Percentiles rank a stretch among this genome's conserved stretches.
Evolutionary conservation across 2,888 invertebrate species (phyloP).

Genomic region (Limnephilus rhombicus): DNA sequence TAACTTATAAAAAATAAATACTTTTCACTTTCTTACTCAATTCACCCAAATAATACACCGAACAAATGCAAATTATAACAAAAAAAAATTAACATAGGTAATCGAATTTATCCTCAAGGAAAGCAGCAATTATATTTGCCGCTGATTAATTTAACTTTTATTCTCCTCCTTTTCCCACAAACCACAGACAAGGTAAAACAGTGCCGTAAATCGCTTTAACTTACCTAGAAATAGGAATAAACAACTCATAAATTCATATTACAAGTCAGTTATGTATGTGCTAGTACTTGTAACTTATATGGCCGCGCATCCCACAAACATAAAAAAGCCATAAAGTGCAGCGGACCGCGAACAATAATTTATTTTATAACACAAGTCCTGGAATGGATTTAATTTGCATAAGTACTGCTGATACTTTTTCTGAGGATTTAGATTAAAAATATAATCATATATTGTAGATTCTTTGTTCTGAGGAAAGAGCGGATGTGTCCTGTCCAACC

Average conservation of each 20-base stretch:
- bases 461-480: background rate
- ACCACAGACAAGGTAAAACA: background rate
- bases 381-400: conserved; percentile 1
- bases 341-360: background rate
- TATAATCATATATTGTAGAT: background rate
- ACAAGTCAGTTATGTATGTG: background rate
- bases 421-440: background rate
- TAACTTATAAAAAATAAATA: no score
- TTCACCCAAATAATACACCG: no score
- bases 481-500: background rate
- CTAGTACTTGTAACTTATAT: background rate
- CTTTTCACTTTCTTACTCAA: no score
- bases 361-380: background rate
- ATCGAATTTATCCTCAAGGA: background rate
- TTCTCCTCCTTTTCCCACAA: background rate
- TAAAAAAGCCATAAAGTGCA: background rate
- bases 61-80: no score
- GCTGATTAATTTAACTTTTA: background rate
- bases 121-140: background rate
- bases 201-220: background rate
- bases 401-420: background rate
- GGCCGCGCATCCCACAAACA: background rate
- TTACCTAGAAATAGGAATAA: background rate
- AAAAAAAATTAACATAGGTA: background rate
- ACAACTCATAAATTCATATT: background rate